These are phyloP conservation scores for Argyrosomus japonicus DNA, from an alignment of 2,113 vertebrate species.

Conservation along the genomic window DNA sequence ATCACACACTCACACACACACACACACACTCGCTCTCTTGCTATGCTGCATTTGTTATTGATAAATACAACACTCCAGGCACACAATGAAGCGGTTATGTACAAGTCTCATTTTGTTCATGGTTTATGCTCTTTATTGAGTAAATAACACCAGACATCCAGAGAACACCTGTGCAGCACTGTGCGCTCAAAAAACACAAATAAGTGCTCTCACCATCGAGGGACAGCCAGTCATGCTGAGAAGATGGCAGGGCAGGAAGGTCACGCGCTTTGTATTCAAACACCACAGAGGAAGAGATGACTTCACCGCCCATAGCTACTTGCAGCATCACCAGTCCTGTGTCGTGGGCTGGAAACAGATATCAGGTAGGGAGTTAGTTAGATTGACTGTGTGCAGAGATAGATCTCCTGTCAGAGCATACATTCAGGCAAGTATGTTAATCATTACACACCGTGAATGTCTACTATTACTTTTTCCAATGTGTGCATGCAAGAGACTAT, in stretches of 20 bases:
- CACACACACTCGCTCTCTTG: background rate
- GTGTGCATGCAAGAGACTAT: slow-evolving; percentile 1
- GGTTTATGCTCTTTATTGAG: background rate
- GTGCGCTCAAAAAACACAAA: background rate
- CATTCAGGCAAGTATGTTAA: background rate
- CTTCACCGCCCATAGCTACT: slow-evolving; percentile 96
- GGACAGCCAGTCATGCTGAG: slow-evolving; percentile 98
- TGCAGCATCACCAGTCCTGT: slow-evolving; percentile 98
- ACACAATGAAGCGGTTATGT: background rate
- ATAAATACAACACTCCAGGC: background rate
- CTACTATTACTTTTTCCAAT: background rate
- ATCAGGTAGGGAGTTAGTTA: background rate
- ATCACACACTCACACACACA: background rate
- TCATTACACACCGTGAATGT: background rate
- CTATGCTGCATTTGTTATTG: background rate
- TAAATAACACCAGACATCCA: background rate
- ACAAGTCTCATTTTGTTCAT: slow-evolving; percentile 1
- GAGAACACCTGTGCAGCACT: background rate
- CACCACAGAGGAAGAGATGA: slow-evolving; percentile 98
- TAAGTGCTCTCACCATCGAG: slow-evolving; percentile 90
- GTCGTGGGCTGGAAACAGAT: slow-evolving; percentile 90
- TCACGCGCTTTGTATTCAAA: slow-evolving; percentile 99
- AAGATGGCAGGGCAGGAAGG: slow-evolving; percentile 94
- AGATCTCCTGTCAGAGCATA: background rate
- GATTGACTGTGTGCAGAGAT: background rate